A percentile compares a stretch with the other conserved stretches of the same genome.
These are phyloP conservation scores for Malurus alboscapulatus DNA, from an alignment of 2,113 vertebrate genomes.

Conservation along the genomic window DNA sequence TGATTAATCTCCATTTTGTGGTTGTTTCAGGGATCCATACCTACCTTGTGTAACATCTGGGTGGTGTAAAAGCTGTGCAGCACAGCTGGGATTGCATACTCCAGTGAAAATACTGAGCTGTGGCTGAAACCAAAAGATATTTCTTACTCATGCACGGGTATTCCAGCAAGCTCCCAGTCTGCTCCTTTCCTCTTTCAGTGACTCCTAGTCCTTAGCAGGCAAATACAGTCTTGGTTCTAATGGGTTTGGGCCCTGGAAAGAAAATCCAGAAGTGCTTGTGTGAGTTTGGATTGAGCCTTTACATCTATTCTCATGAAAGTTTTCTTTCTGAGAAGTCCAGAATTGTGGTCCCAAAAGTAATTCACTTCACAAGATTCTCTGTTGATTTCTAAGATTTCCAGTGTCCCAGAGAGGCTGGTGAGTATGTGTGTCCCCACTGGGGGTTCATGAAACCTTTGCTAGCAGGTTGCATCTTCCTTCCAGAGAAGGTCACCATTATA, in stretches of 20 bases:
- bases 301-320: background rate
- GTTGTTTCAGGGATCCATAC: background rate
- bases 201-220: background rate
- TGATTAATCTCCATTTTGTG: background rate
- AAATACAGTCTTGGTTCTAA: background rate
- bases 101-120: background rate
- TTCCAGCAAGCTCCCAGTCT: background rate
- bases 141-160: background rate
- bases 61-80: background rate
- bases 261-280: accelerated
- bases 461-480: background rate
- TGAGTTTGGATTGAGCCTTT: background rate
- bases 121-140: background rate
- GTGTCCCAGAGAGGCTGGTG: background rate
- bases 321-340: background rate
- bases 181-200: background rate
- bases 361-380: background rate
- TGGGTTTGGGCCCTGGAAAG: background rate
- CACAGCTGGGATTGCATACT: background rate
- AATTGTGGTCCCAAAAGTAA: background rate
- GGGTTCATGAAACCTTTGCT: background rate
- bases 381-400: background rate
- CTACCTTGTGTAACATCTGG: background rate
- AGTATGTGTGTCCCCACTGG: accelerated
- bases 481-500: background rate